Evolutionary conservation across 2,797 vertebrate genomes (phyloP).

Genomic region (Hydrophis major): DNA sequence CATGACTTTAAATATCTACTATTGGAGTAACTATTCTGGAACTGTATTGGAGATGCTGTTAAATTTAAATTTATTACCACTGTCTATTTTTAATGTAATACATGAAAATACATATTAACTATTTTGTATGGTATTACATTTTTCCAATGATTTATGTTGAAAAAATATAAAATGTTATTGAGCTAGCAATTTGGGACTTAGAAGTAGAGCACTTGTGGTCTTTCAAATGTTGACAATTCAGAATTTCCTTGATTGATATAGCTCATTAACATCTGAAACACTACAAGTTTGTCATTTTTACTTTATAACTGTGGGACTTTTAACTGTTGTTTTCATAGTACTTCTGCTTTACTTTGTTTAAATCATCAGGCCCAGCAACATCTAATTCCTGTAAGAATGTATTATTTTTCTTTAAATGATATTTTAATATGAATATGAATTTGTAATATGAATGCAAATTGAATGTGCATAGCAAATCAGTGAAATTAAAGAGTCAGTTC

Average conservation of each 20-base stretch:
- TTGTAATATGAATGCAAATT: slow-evolving; percentile 53
- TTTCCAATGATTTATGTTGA: slow-evolving; percentile 37
- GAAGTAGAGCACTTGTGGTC: neutral
- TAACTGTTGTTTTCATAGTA: slow-evolving; percentile 54
- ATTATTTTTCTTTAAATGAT: slow-evolving; percentile 50
- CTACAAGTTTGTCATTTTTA: neutral
- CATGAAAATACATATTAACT: neutral
- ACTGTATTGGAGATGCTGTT: slow-evolving; percentile 19
- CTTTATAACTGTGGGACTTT: slow-evolving; percentile 31
- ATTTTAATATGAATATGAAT: slow-evolving; percentile 55
- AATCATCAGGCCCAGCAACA: slow-evolving; percentile 24
- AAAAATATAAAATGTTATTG: neutral
- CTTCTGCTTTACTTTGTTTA: slow-evolving; percentile 30
- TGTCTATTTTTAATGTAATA: neutral
- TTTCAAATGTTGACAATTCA: neutral
- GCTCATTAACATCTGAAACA: neutral
- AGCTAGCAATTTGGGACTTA: slow-evolving; percentile 38
- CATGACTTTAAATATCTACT: neutral
- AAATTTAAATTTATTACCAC: slow-evolving; percentile 30
- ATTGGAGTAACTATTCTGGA: neutral
- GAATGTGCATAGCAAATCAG: slow-evolving; percentile 60
- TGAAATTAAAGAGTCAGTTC: slow-evolving; percentile 60
- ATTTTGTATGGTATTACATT: neutral
- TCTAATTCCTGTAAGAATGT: slow-evolving; percentile 47
- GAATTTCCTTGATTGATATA: neutral